Conservation (phyloP, 2,888 invertebrate species). For the Alloplasta piceator region DNA sequence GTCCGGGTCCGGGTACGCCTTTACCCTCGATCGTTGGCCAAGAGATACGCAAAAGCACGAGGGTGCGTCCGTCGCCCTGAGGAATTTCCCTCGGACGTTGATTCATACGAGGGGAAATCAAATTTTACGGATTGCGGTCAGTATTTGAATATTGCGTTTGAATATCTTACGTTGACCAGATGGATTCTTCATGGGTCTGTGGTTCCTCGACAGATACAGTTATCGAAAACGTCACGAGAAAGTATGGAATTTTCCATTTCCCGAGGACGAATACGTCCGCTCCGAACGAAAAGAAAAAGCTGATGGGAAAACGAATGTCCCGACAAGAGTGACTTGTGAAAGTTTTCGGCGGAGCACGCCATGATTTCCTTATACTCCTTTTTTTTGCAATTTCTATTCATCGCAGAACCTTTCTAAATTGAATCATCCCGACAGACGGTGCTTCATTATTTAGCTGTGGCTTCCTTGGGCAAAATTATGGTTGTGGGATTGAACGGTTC, state of each 20-base stretch:
- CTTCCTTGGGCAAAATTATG: slow-evolving; percentile 78
- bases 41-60: slow-evolving; percentile 63
- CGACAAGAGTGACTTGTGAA: slow-evolving; percentile 14
- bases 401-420: slow-evolving; percentile 73
- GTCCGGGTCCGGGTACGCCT: slow-evolving; percentile 40
- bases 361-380: slow-evolving; percentile 23
- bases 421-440: slow-evolving; percentile 77
- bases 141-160: slow-evolving; percentile 80
- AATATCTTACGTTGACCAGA: slow-evolving; percentile 73
- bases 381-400: slow-evolving; percentile 46
- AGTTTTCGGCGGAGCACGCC: slow-evolving; percentile 17
- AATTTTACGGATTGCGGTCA: slow-evolving; percentile 75
- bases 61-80: slow-evolving; percentile 57
- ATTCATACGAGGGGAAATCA: slow-evolving; percentile 76
- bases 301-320: slow-evolving; percentile 13
- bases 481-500: slow-evolving; percentile 77
- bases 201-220: slow-evolving; percentile 30
- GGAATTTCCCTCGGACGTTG: slow-evolving; percentile 69
- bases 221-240: slow-evolving; percentile 12
- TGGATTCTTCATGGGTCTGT: slow-evolving; percentile 35
- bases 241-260: slow-evolving; percentile 36
- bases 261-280: slow-evolving; percentile 33
- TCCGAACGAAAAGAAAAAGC: not conserved
- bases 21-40: slow-evolving; percentile 61
- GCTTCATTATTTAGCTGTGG: slow-evolving; percentile 79